phyloP scores from a whole-genome alignment of 1,140 invertebrate species.

The Ditylenchus dipsaci region DNA sequence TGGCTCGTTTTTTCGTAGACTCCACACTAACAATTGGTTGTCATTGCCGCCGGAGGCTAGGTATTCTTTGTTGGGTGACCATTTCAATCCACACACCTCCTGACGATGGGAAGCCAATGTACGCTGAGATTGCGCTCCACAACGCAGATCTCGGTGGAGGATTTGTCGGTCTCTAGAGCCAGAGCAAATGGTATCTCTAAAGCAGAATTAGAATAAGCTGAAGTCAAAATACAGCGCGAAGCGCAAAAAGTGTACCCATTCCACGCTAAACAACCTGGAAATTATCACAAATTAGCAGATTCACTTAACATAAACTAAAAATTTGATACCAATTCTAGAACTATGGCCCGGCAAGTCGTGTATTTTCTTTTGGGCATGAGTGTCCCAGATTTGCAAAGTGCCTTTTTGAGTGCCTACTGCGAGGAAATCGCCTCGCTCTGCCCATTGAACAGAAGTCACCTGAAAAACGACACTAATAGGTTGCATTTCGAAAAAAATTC shows the following conservation, averaged over 20 bases:
- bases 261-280: slow-evolving; percentile 78
- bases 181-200: slow-evolving; percentile 73
- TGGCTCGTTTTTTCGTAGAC: slow-evolving; percentile 77
- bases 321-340: slow-evolving; percentile 65
- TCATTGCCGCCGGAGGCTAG: slow-evolving; percentile 97
- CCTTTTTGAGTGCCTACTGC: slow-evolving; percentile 85
- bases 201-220: too few relatives aligned
- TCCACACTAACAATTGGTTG: slow-evolving; percentile 97
- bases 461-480: background rate
- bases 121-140: slow-evolving; percentile 72
- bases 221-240: too few relatives aligned
- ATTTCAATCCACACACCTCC: slow-evolving; percentile 96
- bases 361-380: slow-evolving; percentile 84
- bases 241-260: slow-evolving; percentile 70
- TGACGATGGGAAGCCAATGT: slow-evolving; percentile 84
- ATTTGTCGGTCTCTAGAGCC: slow-evolving; percentile 90
- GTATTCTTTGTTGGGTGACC: slow-evolving; percentile 98
- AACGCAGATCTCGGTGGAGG: slow-evolving; percentile 85
- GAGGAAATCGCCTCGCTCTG: slow-evolving; percentile 87
- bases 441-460: slow-evolving; percentile 98
- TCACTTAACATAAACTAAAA: too few relatives aligned
- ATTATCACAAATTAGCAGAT: too few relatives aligned
- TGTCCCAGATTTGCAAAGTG: slow-evolving; percentile 61
- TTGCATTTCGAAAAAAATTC: background rate
- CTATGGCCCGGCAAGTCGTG: slow-evolving; percentile 85